Evolutionary conservation across 2,113 vertebrate species (phyloP).

Genomic region (Myotis davidii): DNA sequence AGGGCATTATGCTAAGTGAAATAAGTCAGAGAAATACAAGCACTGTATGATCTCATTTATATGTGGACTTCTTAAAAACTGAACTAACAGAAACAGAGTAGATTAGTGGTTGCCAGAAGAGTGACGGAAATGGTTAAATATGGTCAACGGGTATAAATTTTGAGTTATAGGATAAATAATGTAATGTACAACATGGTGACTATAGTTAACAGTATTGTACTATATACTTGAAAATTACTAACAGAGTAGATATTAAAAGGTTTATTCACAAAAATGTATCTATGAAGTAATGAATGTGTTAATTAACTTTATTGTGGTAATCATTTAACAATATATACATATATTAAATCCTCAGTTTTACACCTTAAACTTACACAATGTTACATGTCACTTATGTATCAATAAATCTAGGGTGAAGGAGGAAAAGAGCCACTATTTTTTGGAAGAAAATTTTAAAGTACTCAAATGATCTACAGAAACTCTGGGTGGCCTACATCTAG

Average conservation of each 20-base stretch:
- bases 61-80: background rate
- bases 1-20: background rate
- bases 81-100: background rate
- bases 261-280: too few species aligned
- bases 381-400: background rate
- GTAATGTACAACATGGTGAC: background rate
- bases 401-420: background rate
- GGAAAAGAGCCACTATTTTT: background rate
- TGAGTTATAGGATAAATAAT: background rate
- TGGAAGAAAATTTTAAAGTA: background rate
- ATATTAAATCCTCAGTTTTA: too few species aligned
- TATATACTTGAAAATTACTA: background rate
- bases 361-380: too few species aligned
- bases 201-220: background rate
- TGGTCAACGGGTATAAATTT: background rate
- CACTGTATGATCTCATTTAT: background rate
- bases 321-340: too few species aligned
- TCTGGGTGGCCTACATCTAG: background rate
- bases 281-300: too few species aligned
- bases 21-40: background rate
- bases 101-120: background rate
- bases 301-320: too few species aligned
- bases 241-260: too few species aligned
- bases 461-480: background rate
- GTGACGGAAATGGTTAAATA: background rate